Base-by-base conservation (phyloP, 2,113 vertebrate species). In the Brachyhypopomus occidentalis region DNA sequence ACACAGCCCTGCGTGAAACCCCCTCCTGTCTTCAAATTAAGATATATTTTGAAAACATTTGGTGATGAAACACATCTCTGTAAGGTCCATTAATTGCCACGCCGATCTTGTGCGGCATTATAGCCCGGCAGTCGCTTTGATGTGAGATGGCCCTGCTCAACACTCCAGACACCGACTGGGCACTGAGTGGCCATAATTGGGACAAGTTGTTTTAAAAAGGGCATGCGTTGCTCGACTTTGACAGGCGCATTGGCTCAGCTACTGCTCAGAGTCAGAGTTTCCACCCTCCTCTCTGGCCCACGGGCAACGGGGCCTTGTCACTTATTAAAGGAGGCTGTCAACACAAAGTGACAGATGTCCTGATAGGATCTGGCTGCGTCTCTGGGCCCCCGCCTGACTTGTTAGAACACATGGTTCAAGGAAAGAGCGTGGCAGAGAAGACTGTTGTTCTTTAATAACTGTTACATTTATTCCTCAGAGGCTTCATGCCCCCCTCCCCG, bases 311-410 rank as follows among this genome's bases (percentile, higher is more conserved):
- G 94, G 93, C 91, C 93, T 92, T 90, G 88, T 96, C 94, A 92
- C 91, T 94, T 92, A 91, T 94, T 93, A 94, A 88, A 94, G 95
- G 93, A 95, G 93, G 91, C 93, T 94, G 90, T 95, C 94, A 94
- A 93, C 93, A 92, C 90, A 95, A 96, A 96, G 93, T 96, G 95
- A 95, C 96, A 96, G 94, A 95, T 96, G 95, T 96, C 96, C 96
- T 94, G 91, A 94, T 94, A 94, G 92, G 95, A 96, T 95, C 93
- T 90, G 92, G 93, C 94, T 92, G 91, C 90, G 94, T 94, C 92
- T 91, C 94, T 94, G 92, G 92, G 91, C 89, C 91, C 91, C 90
- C 88, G 88, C 89, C 90, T 91, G 90, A 90, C 90, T 93, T 94
- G 93, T 94, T 94, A 92, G 94, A 89, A 94, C 92, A 94, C 93